Evolutionary conservation across 1,140 invertebrate genomes (phyloP).

Genomic region (Drosophila tani): DNA sequence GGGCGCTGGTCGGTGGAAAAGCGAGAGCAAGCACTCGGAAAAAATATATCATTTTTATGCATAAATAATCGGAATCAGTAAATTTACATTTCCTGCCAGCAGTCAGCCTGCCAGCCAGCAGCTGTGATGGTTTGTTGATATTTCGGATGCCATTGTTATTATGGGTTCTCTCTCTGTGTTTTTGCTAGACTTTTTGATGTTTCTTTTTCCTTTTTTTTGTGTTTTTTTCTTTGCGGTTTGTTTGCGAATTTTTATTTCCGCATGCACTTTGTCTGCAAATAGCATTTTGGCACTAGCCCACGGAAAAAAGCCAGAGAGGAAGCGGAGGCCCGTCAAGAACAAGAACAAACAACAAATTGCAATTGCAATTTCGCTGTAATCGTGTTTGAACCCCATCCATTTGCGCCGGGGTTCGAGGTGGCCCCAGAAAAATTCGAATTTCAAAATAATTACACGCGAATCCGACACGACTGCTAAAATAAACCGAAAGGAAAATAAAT

Average conservation of each 20-base stretch:
- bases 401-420: slow-evolving; percentile 28
- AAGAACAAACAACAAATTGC: slow-evolving; percentile 54
- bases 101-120: slow-evolving; percentile 10
- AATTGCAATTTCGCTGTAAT: slow-evolving; percentile 43
- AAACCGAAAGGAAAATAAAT: slow-evolving; percentile 56
- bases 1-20: slow-evolving; percentile 11
- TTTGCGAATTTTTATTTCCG: slow-evolving; percentile 66
- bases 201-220: not conserved
- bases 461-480: slow-evolving; percentile 47
- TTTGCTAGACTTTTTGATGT: slow-evolving; percentile 23
- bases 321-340: slow-evolving; percentile 66
- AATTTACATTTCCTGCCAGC: slow-evolving; percentile 67
- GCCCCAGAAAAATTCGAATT: slow-evolving; percentile 71
- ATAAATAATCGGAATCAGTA: slow-evolving; percentile 54
- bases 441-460: slow-evolving; percentile 76
- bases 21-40: slow-evolving; percentile 27
- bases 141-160: slow-evolving; percentile 35
- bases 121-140: slow-evolving; percentile 58
- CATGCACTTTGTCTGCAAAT: slow-evolving; percentile 72
- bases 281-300: slow-evolving; percentile 74
- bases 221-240: slow-evolving; percentile 8
- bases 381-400: slow-evolving; percentile 47
- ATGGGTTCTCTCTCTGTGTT: slow-evolving; percentile 29
- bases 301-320: slow-evolving; percentile 68
- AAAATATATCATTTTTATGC: slow-evolving; percentile 46